Base-by-base conservation (phyloP, 2,888 invertebrate genomes). In the Nephrotoma appendiculata region DNA sequence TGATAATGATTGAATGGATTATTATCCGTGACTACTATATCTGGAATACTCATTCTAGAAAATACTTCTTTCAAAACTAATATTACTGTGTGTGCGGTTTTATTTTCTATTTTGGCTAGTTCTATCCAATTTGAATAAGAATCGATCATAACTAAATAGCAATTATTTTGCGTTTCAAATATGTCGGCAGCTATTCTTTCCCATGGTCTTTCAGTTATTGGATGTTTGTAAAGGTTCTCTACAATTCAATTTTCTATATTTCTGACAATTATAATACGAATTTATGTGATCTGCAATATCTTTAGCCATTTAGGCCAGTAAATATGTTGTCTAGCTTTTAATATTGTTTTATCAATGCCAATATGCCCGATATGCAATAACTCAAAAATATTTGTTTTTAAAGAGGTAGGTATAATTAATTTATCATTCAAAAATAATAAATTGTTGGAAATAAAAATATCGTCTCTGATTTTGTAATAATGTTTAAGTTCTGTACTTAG, bases 381-480 rank as follows among this genome's bases (percentile, higher is more conserved):
- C 45, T 83, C 57, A 5, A n/a, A 9, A 9, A 71, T 71, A 1
- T n/a, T 2, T n/a, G 6, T 6, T 43, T 7, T 71, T 6, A n/a
- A 12, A 11, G 19, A 48, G 41, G 7, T 6, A 19, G 31, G 48
- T 48, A 85, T n/a, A 44, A 85, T 15, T n/a, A 43, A 19, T 19
- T 15, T 42, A n/a, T 48, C 48, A 48, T 48, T 48, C 11, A 45
- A 44, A 86, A 86, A 86, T n/a, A 86, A 6, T n/a, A 86, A 41
- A 86, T 31, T 43, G 31, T 86, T 48, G 9, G 42, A 12, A 11
- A 86, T 11, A 83, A n/a, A 41, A 12, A 86, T 15, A 12, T 86
- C 5, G 19, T 45, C 44, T 87, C 86, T 87, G 86, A 88, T 84
- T 85, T 87, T 41, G 15, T 11, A 86, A 57, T 52, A 48, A n/a